Conservation (phyloP, 2,113 vertebrate genomes). For the Malurus melanocephalus region DNA sequence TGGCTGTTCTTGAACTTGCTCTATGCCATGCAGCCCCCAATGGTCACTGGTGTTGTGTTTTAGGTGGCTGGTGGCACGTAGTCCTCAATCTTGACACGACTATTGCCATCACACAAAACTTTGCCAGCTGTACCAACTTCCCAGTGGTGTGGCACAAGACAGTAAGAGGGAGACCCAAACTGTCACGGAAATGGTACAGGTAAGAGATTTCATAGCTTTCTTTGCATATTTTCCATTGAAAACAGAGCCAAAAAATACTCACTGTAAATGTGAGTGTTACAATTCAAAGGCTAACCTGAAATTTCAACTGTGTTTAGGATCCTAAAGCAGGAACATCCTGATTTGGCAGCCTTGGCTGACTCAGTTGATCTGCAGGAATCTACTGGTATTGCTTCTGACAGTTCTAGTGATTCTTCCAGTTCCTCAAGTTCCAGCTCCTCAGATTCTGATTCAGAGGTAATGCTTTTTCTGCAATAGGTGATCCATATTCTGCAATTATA, state of each 20-base stretch:
- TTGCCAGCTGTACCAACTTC: conserved; percentile 96
- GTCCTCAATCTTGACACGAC: conserved; percentile 94
- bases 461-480: neutral
- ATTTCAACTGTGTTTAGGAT: conserved; percentile 65
- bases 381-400: conserved; percentile 95
- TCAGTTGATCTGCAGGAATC: conserved; percentile 95
- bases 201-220: conserved; percentile 56
- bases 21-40: neutral
- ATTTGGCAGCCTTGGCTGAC: conserved; percentile 89
- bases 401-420: conserved; percentile 95
- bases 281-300: neutral
- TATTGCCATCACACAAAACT: conserved; percentile 96
- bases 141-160: conserved; percentile 99
- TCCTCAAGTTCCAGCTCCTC: conserved; percentile 95
- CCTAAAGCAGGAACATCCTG: conserved; percentile 89
- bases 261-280: neutral
- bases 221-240: neutral
- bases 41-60: conserved; percentile 11
- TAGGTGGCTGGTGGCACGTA: conserved; percentile 98
- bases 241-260: neutral
- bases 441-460: conserved; percentile 90
- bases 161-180: conserved; percentile 92
- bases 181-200: conserved; percentile 98
- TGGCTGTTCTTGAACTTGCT: neutral
- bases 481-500: neutral